Percentiles rank a stretch among this genome's conserved stretches.
Evolutionary conservation across 2,888 invertebrate species (phyloP).

Genomic region (Punctoribates punctum): DNA sequence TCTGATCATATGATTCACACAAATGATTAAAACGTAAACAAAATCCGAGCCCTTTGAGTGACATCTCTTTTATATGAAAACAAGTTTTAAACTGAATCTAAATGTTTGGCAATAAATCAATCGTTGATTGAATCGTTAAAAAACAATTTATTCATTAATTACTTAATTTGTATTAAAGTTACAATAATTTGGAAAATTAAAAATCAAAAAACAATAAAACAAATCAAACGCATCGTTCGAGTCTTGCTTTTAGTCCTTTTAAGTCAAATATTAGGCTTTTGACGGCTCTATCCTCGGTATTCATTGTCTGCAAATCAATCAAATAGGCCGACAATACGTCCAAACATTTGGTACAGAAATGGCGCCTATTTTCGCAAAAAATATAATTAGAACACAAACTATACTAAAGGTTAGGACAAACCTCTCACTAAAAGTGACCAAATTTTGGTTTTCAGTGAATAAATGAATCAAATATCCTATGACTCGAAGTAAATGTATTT

Average conservation of each 20-base stretch:
- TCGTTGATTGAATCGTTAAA: no score
- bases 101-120: no score
- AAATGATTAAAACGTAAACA: neutral
- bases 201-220: neutral
- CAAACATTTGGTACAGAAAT: constrained; percentile 66
- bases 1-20: neutral
- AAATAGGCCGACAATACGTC: constrained; percentile 71
- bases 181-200: neutral
- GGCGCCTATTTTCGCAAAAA: constrained; percentile 57
- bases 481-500: constrained; percentile 76
- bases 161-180: neutral
- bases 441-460: constrained; percentile 64
- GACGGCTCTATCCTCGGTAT: constrained; percentile 50
- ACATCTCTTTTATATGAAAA: no score
- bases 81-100: no score
- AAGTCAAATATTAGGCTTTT: neutral
- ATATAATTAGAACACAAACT: constrained; percentile 49
- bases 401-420: constrained; percentile 46
- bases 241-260: neutral
- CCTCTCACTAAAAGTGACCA: constrained; percentile 58
- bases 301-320: constrained; percentile 65
- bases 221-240: constrained; percentile 12
- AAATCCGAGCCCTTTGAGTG: no score
- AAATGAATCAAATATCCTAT: constrained; percentile 68
- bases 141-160: no score